Base-by-base conservation (phyloP, 2,113 vertebrate genomes). In the Tetraodon nigroviridis region DNA sequence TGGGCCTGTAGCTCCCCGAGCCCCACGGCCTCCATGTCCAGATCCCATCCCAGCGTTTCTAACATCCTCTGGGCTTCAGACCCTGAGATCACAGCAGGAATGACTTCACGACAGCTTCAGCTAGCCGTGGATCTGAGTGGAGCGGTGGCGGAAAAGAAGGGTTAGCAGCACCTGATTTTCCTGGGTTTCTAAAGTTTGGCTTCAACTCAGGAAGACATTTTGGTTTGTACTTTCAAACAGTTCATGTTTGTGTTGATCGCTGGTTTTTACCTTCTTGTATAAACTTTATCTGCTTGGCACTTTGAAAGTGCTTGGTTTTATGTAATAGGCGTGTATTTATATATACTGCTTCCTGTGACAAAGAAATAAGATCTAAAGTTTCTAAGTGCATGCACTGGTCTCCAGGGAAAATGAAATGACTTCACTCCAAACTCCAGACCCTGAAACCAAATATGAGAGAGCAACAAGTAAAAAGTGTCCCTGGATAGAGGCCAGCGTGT, bases 51-150 rank as follows among this genome's bases (percentile, higher is more conserved):
- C 1, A 6, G 6, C 29, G 2, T 32, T 32, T 10, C 1, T 32
- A 32, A 32, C 8, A 1, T 7, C 1, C 29, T 32, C 84, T 85
- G 70, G 72, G 71, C 66, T 84, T 79, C 82, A 88, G 85, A 72
- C 82, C 22, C 22, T 24, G 3, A 5, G 22, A 2, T 24, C 22
- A 24, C 22, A 24, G 22, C 82, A 88, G 86, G 67, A 87, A 77
- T 55, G 55, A 51, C 61, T 75, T 65, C 69, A 41, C 13, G 40
- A 41, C 10, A 41, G 8, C 3, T 3, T 12, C 2, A 55, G 21
- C 32, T 45, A 22, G 62, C 50, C 61, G 72, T 27, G 21, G 29
- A 69, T 63, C 53, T 41, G 45, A 74, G 55, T 50, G 17, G 62
- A 71, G 51, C 54, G 57, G 56, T 18, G 49, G n/a, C n/a, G 12